A percentile compares a stretch with the other conserved stretches of the same genome.
phyloP scores from a whole-genome alignment of 2,797 vertebrate genomes.

The Cheirogaleus major region DNA sequence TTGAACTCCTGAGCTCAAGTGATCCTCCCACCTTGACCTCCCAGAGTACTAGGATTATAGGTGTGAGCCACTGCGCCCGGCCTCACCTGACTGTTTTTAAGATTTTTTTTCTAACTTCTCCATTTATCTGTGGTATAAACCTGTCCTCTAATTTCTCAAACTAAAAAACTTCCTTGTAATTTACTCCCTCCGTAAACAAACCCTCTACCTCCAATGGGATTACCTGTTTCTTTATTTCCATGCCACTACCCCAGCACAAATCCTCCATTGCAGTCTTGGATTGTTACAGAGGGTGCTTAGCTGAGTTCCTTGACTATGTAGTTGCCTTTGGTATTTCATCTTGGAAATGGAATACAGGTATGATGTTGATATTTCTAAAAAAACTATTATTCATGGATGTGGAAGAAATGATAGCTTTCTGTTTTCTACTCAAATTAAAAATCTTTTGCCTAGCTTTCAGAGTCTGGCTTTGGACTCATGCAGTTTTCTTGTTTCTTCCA shows the following conservation, averaged over 20 bases:
- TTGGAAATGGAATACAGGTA: background rate
- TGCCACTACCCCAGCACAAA: background rate
- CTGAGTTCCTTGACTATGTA: background rate
- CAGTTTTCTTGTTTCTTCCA: background rate
- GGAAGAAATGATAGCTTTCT: background rate
- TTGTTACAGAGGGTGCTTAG: slow-evolving; percentile 35
- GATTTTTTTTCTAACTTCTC: background rate
- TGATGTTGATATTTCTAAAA: background rate
- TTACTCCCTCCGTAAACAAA: background rate
- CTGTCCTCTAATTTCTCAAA: background rate
- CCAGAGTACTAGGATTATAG: no score
- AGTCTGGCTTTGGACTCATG: background rate
- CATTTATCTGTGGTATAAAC: background rate
- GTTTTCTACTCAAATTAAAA: background rate
- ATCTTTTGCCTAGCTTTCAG: background rate
- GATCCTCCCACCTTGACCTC: no score
- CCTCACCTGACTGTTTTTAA: background rate
- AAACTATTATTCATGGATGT: background rate
- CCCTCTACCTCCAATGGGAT: background rate
- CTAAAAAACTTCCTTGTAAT: background rate
- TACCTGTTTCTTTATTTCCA: background rate
- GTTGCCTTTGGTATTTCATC: background rate
- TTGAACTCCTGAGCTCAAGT: background rate
- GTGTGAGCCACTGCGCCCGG: no score
- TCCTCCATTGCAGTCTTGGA: background rate